Evolutionary conservation across 2,113 vertebrate species (phyloP).

Genomic region (Entosphenus tridentatus): DNA sequence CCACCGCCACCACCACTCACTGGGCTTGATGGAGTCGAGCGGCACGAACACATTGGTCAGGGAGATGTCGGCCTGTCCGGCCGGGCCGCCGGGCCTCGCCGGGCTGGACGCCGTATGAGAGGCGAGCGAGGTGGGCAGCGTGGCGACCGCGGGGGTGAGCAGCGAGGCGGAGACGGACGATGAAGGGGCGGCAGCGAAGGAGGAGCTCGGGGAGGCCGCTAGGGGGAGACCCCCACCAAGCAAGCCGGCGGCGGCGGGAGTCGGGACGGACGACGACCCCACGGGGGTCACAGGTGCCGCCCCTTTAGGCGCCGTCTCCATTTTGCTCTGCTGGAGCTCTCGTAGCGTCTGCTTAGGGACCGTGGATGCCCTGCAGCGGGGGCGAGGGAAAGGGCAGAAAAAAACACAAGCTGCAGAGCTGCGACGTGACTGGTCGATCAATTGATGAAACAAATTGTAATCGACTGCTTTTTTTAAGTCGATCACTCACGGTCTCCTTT

Average conservation of each 20-base stretch:
- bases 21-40: conserved; percentile 85
- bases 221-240: too few species aligned
- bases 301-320: background rate
- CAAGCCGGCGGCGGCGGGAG: too few species aligned
- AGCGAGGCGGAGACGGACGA: too few species aligned
- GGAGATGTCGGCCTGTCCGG: conserved; percentile 27
- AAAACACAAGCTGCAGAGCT: background rate
- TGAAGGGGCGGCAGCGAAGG: too few species aligned
- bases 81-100: conserved; percentile 12
- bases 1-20: conserved; percentile 27
- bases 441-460: too few species aligned
- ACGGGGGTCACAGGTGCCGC: too few species aligned
- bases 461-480: too few species aligned
- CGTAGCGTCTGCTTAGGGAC: background rate
- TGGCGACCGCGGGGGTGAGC: too few species aligned
- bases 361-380: background rate
- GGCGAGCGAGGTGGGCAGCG: background rate
- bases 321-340: conserved; percentile 1
- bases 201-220: too few species aligned
- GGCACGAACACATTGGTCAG: conserved; percentile 51
- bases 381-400: background rate
- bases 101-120: conserved; percentile 8
- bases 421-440: background rate
- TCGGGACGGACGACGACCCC: too few species aligned
- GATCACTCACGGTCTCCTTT: too few species aligned